A percentile compares a stretch with the other conserved stretches of the same genome.
Evolutionary conservation across 2,113 vertebrate genomes (phyloP).

Genomic region (Nothobranchius furzeri): DNA sequence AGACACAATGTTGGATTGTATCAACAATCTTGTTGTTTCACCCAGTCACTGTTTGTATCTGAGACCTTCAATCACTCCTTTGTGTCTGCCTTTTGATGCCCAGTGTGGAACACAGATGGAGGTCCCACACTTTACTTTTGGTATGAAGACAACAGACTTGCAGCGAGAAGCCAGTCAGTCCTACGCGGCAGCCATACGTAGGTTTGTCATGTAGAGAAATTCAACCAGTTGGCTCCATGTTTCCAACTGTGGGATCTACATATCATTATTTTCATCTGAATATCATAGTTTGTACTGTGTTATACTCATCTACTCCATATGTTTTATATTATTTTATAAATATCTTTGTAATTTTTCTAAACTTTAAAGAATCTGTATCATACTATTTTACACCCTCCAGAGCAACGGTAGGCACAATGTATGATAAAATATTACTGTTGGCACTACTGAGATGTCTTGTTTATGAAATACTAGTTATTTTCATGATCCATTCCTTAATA

Average conservation of each 20-base stretch:
- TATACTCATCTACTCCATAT: not conserved
- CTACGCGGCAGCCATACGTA: constrained; percentile 38
- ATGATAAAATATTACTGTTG: too few relatives aligned
- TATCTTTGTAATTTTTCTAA: not conserved
- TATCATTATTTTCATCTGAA: constrained; percentile 11
- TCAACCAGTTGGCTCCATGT: constrained; percentile 22
- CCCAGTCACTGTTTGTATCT: constrained; percentile 35
- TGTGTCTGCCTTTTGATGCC: constrained; percentile 55
- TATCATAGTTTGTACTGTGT: not conserved
- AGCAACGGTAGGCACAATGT: too few relatives aligned
- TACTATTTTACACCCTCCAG: too few relatives aligned
- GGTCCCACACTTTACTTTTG: constrained; percentile 20
- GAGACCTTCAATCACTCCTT: constrained; percentile 61
- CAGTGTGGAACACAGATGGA: constrained; percentile 54
- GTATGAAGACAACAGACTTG: constrained; percentile 27
- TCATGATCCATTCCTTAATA: too few relatives aligned
- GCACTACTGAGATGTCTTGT: too few relatives aligned
- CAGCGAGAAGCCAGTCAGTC: constrained; percentile 3
- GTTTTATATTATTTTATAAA: not conserved
- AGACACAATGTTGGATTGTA: constrained; percentile 57
- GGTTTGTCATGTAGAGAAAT: constrained; percentile 39
- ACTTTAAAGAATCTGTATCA: too few relatives aligned
- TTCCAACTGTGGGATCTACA: constrained; percentile 24
- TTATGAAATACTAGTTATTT: too few relatives aligned
- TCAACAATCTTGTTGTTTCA: constrained; percentile 63